phyloP scores from a whole-genome alignment of 2,113 vertebrate genomes.

The Rhinopithecus roxellana region DNA sequence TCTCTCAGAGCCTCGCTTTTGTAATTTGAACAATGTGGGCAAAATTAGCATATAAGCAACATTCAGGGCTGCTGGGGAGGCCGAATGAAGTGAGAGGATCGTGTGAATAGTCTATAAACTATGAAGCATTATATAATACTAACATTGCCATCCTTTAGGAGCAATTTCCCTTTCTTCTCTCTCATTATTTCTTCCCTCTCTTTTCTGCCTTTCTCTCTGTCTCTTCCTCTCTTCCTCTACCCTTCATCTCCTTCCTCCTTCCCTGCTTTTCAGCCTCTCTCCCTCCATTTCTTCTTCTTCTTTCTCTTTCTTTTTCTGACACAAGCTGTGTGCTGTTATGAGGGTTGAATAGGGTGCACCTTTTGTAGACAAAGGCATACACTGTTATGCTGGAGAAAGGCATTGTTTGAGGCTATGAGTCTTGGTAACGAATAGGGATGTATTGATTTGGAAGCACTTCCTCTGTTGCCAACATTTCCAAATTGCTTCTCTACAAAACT shows the following conservation, averaged over 20 bases:
- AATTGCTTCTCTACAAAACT: neutral
- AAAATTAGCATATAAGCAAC: neutral
- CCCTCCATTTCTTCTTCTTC: fast-evolving
- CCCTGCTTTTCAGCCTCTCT: fast-evolving
- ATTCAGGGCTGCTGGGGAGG: neutral
- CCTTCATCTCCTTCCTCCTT: fast-evolving
- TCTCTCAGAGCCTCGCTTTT: neutral
- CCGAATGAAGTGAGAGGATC: neutral
- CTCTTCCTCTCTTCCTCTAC: too few relatives aligned
- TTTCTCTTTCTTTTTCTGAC: neutral
- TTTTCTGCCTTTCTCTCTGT: neutral
- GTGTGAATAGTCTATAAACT: fast-evolving
- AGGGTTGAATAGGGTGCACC: fast-evolving
- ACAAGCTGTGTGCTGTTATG: neutral
- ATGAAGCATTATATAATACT: fast-evolving
- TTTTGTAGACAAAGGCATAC: neutral
- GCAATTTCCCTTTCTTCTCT: too few relatives aligned
- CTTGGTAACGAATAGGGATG: neutral
- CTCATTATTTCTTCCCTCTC: neutral
- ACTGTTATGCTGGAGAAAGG: neutral
- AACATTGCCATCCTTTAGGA: fast-evolving
- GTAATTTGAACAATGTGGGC: neutral
- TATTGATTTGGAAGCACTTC: neutral
- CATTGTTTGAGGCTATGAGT: fast-evolving
- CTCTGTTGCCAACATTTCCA: neutral